A percentile compares a stretch with the other conserved stretches of the same genome.
These are phyloP conservation scores for Jordanella pulchra DNA, from an alignment of 2,797 vertebrate genomes.

Conservation along the genomic window DNA sequence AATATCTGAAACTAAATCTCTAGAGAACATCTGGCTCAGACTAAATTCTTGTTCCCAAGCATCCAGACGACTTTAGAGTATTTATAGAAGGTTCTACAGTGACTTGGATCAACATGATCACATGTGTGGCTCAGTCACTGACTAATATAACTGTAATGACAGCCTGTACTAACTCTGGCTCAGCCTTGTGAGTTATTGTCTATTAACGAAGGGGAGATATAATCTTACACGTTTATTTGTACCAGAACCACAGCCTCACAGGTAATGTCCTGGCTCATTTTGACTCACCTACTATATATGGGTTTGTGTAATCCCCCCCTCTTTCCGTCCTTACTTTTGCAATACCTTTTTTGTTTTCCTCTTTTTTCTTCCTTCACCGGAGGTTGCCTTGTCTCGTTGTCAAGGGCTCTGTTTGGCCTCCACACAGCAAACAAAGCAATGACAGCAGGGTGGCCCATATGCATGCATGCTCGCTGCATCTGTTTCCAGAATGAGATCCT, in stretches of 20 bases:
- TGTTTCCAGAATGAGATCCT: conserved; percentile 57
- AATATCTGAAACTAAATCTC: neutral
- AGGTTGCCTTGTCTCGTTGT: conserved; percentile 30
- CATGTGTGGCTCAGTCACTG: conserved; percentile 28
- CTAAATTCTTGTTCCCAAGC: neutral
- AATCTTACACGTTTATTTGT: conserved; percentile 28
- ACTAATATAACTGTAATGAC: conserved; percentile 51
- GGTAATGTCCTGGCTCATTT: conserved; percentile 11
- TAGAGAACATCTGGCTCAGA: neutral
- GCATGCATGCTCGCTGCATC: conserved; percentile 28
- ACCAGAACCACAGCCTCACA: conserved; percentile 25
- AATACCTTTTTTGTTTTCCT: neutral
- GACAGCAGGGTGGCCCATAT: conserved; percentile 35
- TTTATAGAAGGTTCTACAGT: conserved; percentile 58
- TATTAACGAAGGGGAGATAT: conserved; percentile 34
- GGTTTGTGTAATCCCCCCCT: neutral
- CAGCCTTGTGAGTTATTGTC: conserved; percentile 46
- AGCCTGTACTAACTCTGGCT: conserved; percentile 49
- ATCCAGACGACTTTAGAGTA: conserved; percentile 16
- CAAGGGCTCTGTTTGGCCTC: conserved; percentile 4
- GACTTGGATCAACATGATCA: conserved; percentile 46
- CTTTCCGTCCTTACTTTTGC: neutral
- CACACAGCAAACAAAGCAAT: conserved; percentile 25
- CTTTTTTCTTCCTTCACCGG: conserved; percentile 23
- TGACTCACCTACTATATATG: neutral